These are phyloP conservation scores for Salarias fasciatus DNA, from an alignment of 2,797 vertebrate genomes.

Conservation along the genomic window DNA sequence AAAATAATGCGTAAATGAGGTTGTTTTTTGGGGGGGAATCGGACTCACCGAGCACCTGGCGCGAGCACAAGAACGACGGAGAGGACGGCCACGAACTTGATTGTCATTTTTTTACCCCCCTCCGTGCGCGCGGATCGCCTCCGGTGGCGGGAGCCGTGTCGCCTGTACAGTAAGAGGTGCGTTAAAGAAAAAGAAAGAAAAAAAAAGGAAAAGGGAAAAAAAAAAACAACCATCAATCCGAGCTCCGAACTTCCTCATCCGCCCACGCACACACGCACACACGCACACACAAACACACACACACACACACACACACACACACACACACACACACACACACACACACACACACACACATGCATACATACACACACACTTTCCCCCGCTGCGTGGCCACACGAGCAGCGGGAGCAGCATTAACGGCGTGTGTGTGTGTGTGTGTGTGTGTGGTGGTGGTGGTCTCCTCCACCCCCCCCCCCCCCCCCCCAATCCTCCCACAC, in stretches of 20 bases:
- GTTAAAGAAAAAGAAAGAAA: too few species aligned
- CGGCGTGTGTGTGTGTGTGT: too few species aligned
- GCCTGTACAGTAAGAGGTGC: constrained; percentile 51
- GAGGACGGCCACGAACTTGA: constrained; percentile 79
- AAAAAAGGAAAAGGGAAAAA: too few species aligned
- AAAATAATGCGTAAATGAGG: background rate
- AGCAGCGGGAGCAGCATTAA: too few species aligned
- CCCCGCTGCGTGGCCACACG: constrained; percentile 33
- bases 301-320: too few species aligned
- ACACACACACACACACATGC: too few species aligned
- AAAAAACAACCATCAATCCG: constrained; percentile 62
- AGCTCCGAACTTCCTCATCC: constrained; percentile 74
- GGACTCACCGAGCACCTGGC: constrained; percentile 71
- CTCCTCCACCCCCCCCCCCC: background rate
- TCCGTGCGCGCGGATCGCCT: constrained; percentile 36
- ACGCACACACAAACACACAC: too few species aligned
- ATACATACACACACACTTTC: too few species aligned
- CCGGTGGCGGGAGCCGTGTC: too few species aligned
- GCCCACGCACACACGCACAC: constrained; percentile 68
- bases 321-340: too few species aligned
- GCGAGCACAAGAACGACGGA: constrained; percentile 81
- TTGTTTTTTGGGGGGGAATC: too few species aligned
- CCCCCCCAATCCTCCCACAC: background rate
- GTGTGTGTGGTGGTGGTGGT: too few species aligned
- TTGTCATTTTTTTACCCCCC: constrained; percentile 80